Evolutionary conservation across 2,888 invertebrate genomes (phyloP), one percentile per base, ranked within the genome.

Genomic region (Parnassius smintheus): DNA sequence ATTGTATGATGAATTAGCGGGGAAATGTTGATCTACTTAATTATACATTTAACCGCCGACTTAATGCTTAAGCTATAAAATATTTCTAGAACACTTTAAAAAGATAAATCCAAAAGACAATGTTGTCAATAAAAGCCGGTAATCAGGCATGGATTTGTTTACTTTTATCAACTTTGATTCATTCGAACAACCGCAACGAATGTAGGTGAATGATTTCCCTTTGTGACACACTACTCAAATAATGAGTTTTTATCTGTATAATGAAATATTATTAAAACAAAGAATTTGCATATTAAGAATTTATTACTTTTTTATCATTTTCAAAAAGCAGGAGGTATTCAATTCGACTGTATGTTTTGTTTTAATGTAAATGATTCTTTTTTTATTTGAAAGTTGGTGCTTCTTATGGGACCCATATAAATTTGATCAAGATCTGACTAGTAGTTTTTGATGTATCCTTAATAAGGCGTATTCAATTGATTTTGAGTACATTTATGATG

Each of bases 71-170:
- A 35, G 35, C 7, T 7, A 35, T 35, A 35, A 35, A 35, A 35
- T 35, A 7, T 7, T 46, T 46, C 46, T 46, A 12, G 46, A 46
- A 46, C n/a, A 12, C 4, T 46, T 46, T 46, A 46, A 46, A 46
- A 12, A 12, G 46, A 46, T 46, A 46, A 12, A 12, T 46, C 46
- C 11, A 46, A 11, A 46, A 12, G 46, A 52, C 58, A 59, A 13
- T 59, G 52, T 59, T 45, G 44, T n/a, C 51, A 59, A 42, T 52
- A 18, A 44, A 51, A 41, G 12, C n/a, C 8, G 9, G 13, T 51
- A 59, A 59, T 59, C 51, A 22, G 50, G 50, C 49, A 44, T 54
- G 54, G 18, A 59, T 45, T 51, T 51, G 51, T 51, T 51, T 51
- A 59, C 44, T 18, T 52, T 52, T 59, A 44, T 45, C 51, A 59